Percentiles rank a stretch among this genome's conserved stretches.
phyloP scores from a whole-genome alignment of 2,113 vertebrate genomes.

The Zosterops japonicus region DNA sequence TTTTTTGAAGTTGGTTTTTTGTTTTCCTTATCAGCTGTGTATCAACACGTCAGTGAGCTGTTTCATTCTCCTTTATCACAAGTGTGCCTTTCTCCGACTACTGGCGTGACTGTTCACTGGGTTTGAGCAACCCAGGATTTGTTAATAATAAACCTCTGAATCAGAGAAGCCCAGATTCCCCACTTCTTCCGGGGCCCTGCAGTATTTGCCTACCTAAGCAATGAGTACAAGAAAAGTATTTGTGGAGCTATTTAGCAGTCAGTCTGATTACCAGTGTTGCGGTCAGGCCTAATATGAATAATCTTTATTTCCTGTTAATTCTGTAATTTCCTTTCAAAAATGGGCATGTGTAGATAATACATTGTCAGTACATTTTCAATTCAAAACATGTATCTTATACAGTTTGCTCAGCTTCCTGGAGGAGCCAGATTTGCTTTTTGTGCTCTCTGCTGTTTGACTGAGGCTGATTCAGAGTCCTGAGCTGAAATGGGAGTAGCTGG shows the following conservation, averaged over 20 bases:
- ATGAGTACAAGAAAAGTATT: not conserved
- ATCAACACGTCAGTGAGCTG: slow-evolving; percentile 56
- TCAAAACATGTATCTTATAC: not conserved
- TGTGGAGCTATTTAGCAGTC: not conserved
- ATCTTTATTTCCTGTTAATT: slow-evolving; percentile 29
- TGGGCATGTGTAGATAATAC: not conserved
- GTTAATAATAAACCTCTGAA: slow-evolving; percentile 65
- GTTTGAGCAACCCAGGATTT: not conserved
- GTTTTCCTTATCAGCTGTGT: slow-evolving; percentile 56
- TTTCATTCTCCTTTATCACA: slow-evolving; percentile 56
- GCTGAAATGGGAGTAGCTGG: not conserved
- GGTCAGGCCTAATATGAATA: not conserved
- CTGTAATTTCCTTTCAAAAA: not conserved
- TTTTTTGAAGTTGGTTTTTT: not conserved
- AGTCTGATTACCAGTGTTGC: not conserved
- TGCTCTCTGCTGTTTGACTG: not conserved
- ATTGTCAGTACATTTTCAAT: not conserved
- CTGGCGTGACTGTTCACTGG: slow-evolving; percentile 45
- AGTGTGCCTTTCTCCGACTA: slow-evolving; percentile 45
- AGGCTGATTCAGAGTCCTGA: not conserved
- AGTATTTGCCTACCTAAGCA: not conserved
- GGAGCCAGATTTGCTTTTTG: not conserved
- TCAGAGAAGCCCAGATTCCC: not conserved
- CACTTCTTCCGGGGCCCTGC: not conserved
- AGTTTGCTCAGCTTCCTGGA: not conserved